Percentiles rank a stretch among this genome's conserved stretches.
Conservation (phyloP, 64 coral and sea anemone species). For the Pachyseris speciosa region DNA sequence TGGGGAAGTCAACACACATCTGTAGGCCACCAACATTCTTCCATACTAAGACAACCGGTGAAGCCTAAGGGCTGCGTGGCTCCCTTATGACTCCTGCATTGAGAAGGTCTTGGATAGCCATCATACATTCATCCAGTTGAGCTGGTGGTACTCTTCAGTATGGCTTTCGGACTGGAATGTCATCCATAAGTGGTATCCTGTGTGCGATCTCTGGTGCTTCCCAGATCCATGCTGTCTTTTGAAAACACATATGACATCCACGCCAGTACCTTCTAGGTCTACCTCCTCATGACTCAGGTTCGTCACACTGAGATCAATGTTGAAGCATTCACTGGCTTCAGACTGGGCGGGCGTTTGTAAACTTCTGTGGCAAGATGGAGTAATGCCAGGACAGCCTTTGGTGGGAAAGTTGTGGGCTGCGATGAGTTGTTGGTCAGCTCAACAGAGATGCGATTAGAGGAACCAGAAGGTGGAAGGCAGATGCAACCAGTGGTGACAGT, state of each 20-base stretch:
- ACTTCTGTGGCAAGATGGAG: neutral
- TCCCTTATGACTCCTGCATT: no score
- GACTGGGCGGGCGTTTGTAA: no score
- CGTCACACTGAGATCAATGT: neutral
- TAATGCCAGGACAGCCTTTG: neutral
- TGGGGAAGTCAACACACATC: conserved; percentile 56
- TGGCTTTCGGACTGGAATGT: no score
- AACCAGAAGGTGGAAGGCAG: neutral
- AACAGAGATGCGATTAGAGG: no score
- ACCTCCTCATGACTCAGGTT: neutral
- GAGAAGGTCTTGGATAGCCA: conserved; percentile 23
- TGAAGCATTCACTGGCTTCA: neutral
- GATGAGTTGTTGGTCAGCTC: no score
- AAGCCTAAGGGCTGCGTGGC: conserved; percentile 25
- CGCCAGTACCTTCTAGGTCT: neutral
- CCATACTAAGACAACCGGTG: no score
- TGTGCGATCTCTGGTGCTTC: neutral
- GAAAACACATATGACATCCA: neutral
- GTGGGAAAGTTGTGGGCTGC: neutral
- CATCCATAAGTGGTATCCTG: neutral
- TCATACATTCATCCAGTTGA: conserved; percentile 23
- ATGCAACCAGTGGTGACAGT: neutral
- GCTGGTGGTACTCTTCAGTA: no score
- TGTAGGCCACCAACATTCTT: conserved; percentile 27
- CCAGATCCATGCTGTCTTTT: neutral